Evolutionary conservation across 2,113 vertebrate species (phyloP).

Genomic region (Rynchops niger): DNA sequence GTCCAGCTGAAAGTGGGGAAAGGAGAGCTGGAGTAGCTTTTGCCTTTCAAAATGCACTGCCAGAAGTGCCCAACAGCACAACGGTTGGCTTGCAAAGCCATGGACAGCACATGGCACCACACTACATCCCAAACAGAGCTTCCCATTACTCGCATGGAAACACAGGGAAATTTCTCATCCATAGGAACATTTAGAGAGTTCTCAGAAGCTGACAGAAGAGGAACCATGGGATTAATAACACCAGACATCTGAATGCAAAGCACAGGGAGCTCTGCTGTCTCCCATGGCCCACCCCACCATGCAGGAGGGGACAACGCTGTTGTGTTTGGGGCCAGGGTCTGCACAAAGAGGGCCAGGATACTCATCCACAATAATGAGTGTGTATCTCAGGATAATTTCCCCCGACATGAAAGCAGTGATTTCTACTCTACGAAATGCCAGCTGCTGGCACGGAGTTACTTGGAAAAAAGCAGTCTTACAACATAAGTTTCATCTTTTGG

Average conservation of each 20-base stretch:
- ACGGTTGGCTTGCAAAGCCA: background rate
- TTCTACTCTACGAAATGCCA: background rate
- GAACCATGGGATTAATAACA: background rate
- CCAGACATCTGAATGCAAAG: background rate
- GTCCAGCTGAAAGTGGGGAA: background rate
- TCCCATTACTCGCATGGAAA: background rate
- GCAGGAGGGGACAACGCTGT: accelerated
- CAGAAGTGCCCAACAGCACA: background rate
- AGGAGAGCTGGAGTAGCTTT: background rate
- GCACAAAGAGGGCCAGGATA: accelerated
- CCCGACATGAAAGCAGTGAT: background rate
- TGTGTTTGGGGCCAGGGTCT: background rate
- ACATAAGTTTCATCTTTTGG: background rate
- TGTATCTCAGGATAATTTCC: background rate
- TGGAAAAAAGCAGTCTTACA: background rate
- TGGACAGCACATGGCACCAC: accelerated
- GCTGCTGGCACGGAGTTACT: background rate
- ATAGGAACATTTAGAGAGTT: background rate
- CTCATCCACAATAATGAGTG: background rate
- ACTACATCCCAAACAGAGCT: background rate
- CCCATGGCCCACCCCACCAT: background rate
- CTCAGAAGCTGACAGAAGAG: background rate
- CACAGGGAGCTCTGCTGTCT: background rate
- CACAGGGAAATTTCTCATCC: background rate
- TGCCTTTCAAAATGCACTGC: background rate